Evolutionary conservation across 2,797 vertebrate species (phyloP).

Genomic region (Alectoris magna): DNA sequence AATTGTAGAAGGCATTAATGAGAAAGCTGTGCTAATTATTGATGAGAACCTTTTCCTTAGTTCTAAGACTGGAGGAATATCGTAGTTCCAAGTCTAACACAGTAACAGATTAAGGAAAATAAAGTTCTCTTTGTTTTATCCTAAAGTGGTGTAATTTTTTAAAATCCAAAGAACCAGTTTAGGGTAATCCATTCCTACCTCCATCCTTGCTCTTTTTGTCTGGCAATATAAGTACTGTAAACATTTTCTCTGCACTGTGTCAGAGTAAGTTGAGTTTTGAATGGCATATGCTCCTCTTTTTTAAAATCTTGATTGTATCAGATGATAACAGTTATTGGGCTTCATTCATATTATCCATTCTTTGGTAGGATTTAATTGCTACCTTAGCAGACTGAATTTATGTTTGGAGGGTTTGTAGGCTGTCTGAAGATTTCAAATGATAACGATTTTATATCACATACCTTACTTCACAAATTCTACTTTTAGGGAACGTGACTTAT

Average conservation of each 20-base stretch:
- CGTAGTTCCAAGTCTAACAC: slow-evolving; percentile 16
- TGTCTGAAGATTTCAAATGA: neutral
- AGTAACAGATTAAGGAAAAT: slow-evolving; percentile 31
- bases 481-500: neutral
- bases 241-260: neutral
- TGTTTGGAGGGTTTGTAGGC: neutral
- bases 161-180: neutral
- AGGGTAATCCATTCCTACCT: neutral
- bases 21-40: slow-evolving; percentile 19
- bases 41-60: slow-evolving; percentile 26
- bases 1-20: neutral
- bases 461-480: neutral
- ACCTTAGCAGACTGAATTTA: neutral
- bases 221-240: neutral
- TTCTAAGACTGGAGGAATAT: slow-evolving; percentile 12
- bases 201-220: neutral
- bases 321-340: neutral
- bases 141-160: neutral
- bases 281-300: neutral
- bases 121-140: neutral
- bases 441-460: neutral
- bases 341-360: neutral
- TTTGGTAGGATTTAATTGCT: neutral
- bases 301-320: neutral
- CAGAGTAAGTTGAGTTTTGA: neutral